Evolutionary conservation across 2,797 vertebrate species (phyloP).

Genomic region (Columba guinea): DNA sequence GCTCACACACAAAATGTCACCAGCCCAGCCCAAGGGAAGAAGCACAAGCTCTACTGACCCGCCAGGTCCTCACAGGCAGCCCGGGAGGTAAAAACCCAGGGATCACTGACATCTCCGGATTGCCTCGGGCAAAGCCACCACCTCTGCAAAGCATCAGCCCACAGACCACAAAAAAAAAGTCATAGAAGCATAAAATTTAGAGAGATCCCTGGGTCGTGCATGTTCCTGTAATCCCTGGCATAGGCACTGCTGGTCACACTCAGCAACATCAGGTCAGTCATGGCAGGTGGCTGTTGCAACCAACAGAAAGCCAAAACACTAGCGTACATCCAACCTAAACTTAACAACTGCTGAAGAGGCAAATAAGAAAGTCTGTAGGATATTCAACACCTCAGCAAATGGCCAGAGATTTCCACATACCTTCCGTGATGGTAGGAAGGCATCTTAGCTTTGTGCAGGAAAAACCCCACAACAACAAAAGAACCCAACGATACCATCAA

Average conservation of each 20-base stretch:
- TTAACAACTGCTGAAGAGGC: neutral
- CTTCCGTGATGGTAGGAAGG: neutral
- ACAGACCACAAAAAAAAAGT: neutral
- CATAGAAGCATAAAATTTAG: neutral
- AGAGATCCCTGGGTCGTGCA: neutral
- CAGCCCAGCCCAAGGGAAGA: no score
- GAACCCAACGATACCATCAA: neutral
- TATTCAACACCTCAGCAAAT: neutral
- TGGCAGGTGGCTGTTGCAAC: neutral
- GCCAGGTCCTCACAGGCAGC: neutral
- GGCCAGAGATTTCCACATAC: neutral
- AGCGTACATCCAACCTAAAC: neutral
- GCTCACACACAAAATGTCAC: no score
- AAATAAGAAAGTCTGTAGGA: neutral
- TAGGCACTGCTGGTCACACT: rapidly evolving
- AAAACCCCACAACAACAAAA: neutral
- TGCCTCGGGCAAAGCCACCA: neutral
- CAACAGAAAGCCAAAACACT: neutral
- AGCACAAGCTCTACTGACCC: no score
- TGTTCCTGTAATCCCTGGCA: neutral
- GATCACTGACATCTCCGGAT: neutral
- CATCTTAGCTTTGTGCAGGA: no score
- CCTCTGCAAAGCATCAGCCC: neutral
- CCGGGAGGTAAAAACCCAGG: neutral
- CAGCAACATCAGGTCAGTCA: neutral